phyloP scores from a whole-genome alignment of 2,888 invertebrate species.

The Papilio protenor region DNA sequence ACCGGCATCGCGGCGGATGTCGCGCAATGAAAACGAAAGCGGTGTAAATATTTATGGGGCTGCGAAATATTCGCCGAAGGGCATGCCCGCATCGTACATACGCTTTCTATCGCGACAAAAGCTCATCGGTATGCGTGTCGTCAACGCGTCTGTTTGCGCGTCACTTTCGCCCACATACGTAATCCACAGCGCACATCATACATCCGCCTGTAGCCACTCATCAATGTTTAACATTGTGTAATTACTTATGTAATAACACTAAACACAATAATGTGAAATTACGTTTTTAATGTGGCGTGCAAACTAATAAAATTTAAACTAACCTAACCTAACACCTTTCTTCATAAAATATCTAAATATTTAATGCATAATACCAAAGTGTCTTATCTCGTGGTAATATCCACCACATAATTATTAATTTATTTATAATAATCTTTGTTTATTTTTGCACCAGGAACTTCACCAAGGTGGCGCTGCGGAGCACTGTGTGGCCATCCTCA shows the following conservation, averaged over 20 bases:
- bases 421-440: neutral
- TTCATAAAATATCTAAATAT: neutral
- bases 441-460: slow-evolving; percentile 83
- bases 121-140: slow-evolving; percentile 80
- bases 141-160: slow-evolving; percentile 62
- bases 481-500: slow-evolving; percentile 93
- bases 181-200: slow-evolving; percentile 66
- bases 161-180: slow-evolving; percentile 77
- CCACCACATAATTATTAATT: too few species aligned
- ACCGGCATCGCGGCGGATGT: slow-evolving; percentile 57
- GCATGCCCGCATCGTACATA: slow-evolving; percentile 78
- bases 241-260: slow-evolving; percentile 53
- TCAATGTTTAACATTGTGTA: slow-evolving; percentile 60
- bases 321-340: slow-evolving; percentile 1
- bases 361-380: neutral
- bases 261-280: slow-evolving; percentile 54
- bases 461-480: slow-evolving; percentile 93
- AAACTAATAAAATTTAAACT: slow-evolving; percentile 13
- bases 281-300: slow-evolving; percentile 26
- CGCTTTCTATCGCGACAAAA: slow-evolving; percentile 80
- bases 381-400: neutral
- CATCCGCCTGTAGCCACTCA: slow-evolving; percentile 62
- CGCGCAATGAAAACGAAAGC: slow-evolving; percentile 81
- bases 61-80: slow-evolving; percentile 82
- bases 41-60: slow-evolving; percentile 78